Percentiles rank a stretch among this genome's conserved stretches.
These are phyloP conservation scores for Ruditapes philippinarum DNA, from an alignment of 1,140 invertebrate species.

Conservation along the genomic window DNA sequence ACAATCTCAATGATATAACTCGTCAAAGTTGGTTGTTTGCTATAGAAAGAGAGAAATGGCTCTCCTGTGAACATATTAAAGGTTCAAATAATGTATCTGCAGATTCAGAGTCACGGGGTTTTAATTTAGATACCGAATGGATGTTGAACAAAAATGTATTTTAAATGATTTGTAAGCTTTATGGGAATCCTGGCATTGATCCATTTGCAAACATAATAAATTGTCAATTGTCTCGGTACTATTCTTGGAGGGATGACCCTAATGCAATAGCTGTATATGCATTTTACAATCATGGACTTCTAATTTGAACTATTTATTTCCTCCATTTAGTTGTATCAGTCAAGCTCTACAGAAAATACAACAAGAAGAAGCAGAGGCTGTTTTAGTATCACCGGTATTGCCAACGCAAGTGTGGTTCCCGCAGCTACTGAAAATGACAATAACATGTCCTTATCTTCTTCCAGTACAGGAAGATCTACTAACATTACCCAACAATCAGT, in stretches of 20 bases:
- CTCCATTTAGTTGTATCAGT: conserved; percentile 61
- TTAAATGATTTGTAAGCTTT: background rate
- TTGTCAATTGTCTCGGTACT: conserved; percentile 49
- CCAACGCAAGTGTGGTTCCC: background rate
- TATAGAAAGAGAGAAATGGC: no score
- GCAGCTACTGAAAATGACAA: background rate
- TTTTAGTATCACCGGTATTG: conserved; percentile 56
- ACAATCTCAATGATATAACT: background rate
- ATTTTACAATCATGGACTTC: conserved; percentile 52
- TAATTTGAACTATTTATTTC: conserved; percentile 50
- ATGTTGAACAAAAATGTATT: conserved; percentile 52
- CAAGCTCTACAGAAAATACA: conserved; percentile 31
- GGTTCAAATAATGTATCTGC: background rate
- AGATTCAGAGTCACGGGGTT: conserved; percentile 40
- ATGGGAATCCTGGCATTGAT: conserved; percentile 34
- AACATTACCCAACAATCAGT: background rate
- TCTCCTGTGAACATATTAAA: no score
- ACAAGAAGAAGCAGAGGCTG: conserved; percentile 8
- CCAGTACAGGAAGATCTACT: background rate
- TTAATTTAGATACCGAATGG: conserved; percentile 61
- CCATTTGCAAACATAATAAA: conserved; percentile 40
- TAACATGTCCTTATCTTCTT: background rate
- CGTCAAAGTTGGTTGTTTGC: no score
- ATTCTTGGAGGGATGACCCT: conserved; percentile 65
- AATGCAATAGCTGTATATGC: conserved; percentile 55